Conservation (phyloP, 2,113 vertebrate genomes). For the Tachuris rubrigastra region DNA sequence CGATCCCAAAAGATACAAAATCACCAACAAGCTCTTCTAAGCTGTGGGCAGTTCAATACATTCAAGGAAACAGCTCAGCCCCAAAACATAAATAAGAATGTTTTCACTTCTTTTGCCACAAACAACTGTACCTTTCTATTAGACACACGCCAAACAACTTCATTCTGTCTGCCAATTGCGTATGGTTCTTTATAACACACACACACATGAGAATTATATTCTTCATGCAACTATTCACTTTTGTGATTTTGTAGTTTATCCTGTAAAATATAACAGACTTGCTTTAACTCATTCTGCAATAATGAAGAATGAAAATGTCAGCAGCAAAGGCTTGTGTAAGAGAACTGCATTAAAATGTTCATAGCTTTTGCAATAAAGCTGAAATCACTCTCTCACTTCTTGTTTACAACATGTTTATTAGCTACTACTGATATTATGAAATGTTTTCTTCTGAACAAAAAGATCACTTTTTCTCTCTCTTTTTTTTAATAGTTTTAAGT, state of each 20-base stretch:
- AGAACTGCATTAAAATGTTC: background rate
- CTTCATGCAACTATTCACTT: background rate
- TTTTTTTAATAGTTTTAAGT: background rate
- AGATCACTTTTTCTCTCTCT: background rate
- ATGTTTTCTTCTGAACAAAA: background rate
- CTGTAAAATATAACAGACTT: background rate
- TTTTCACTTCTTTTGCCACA: background rate
- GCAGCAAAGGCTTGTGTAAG: background rate
- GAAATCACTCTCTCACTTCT: background rate
- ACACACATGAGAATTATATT: background rate
- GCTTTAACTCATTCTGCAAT: background rate
- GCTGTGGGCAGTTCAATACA: background rate
- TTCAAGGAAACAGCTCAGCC: background rate
- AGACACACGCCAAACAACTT: background rate
- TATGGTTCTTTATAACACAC: background rate
- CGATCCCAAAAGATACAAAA: background rate
- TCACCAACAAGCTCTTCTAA: background rate
- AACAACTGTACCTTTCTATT: background rate
- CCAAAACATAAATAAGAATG: background rate
- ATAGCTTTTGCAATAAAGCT: background rate
- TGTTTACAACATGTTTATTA: background rate
- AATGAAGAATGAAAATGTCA: conserved; percentile 9
- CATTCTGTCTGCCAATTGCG: background rate
- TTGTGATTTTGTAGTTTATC: background rate
- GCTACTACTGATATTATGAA: background rate